Evolutionary conservation across 2,888 invertebrate genomes (phyloP).

Genomic region (Standfussiana lucernea): DNA sequence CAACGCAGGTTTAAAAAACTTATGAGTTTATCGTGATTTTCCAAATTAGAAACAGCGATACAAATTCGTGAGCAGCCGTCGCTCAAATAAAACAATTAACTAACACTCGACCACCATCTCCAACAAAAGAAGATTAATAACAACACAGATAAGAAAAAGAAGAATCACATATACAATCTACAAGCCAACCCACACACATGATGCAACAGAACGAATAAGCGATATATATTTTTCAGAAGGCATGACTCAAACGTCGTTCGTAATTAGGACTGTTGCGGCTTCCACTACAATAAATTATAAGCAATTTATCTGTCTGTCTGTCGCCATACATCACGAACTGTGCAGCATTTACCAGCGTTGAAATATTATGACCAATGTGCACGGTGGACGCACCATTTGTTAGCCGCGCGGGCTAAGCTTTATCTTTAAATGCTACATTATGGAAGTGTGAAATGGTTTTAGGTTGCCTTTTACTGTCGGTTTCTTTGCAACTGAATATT

Average conservation of each 20-base stretch:
- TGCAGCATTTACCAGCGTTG: conserved; percentile 84
- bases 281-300: conserved; percentile 88
- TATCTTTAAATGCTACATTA: conserved; percentile 58
- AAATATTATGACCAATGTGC: conserved; percentile 86
- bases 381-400: conserved; percentile 76
- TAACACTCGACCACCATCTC: not conserved
- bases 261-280: conserved; percentile 85
- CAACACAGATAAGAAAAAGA: conserved; percentile 20
- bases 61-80: too few species aligned
- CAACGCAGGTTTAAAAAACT: not conserved
- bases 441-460: conserved; percentile 51
- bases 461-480: conserved; percentile 30
- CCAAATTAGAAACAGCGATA: not conserved
- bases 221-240: conserved; percentile 74
- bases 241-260: conserved; percentile 77
- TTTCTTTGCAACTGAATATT: not conserved
- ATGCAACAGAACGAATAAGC: conserved; percentile 62
- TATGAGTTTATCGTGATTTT: not conserved
- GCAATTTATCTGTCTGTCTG: conserved; percentile 90
- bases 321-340: conserved; percentile 87
- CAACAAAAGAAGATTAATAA: conserved; percentile 17
- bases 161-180: not conserved
- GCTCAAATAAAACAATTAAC: not conserved
- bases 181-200: conserved; percentile 39
- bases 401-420: conserved; percentile 69